Base-by-base conservation (phyloP, 2,797 vertebrate species). In the Phoeniculus purpureus region DNA sequence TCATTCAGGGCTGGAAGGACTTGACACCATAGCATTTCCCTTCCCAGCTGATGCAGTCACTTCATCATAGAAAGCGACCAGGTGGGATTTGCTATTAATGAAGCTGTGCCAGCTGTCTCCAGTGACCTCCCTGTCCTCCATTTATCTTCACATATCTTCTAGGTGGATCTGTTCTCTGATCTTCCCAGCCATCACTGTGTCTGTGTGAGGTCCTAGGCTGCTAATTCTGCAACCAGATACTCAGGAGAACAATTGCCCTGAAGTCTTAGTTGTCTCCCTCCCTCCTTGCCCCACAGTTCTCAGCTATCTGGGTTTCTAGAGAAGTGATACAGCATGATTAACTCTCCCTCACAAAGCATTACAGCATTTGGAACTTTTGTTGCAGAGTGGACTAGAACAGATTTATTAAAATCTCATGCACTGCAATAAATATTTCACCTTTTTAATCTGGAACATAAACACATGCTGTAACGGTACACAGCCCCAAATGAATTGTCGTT, bases 291-390 rank as follows among this genome's bases (percentile, higher is more conserved):
- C 31, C 59, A 51, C 31, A 54, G 48, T 86, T 94, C 65, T 81
- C 73, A 75, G 62, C 23, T 76, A 9, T 31, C 65, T 59, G 47
- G 6, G 12, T 81, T 86, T 79, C 52, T 67, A 70, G 56, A 86
- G 64, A 66, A 67, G 40, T 0, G 0, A 80, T 74, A 70, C 7
- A 37, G 56, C 0, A 0, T 92, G 84, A 94, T 94, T 94, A 92
- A 94, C 89, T 90, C 50, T 77, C 50, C 13, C 45, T 94, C 81
- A 82, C 15, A 77, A 92, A 90, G 91, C 89, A 80, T 90, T 93
- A 82, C 14, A 71, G 68, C 65, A 26, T 82, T 85, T 80, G 47
- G 61, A 85, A 89, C 12, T 87, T 80, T 85, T 58, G 40, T 80
- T 86, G 56, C 54, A 90, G 79, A 87, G 51, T 60, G 50, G 40